A percentile compares a stretch with the other conserved stretches of the same genome.
Conservation (phyloP, 2,888 invertebrate genomes). For the Endotricha flammealis region DNA sequence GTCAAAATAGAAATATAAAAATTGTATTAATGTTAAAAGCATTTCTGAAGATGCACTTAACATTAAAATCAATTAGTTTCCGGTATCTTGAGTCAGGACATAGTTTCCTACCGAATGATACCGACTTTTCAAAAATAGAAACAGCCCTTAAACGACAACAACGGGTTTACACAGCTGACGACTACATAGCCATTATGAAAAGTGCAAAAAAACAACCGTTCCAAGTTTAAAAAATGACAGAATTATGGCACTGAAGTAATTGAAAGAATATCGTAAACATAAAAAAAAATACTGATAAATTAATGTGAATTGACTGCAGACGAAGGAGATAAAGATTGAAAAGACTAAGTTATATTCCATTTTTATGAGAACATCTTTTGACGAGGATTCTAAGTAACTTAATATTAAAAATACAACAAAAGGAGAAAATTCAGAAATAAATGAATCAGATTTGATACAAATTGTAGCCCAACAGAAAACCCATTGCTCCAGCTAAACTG, state of each 20-base stretch:
- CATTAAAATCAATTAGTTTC: slow-evolving; percentile 5
- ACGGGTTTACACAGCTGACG: slow-evolving; percentile 13
- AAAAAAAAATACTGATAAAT: slow-evolving; percentile 11
- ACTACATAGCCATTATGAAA: slow-evolving; percentile 11
- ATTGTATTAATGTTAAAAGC: slow-evolving; percentile 16
- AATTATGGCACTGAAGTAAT: slow-evolving; percentile 6
- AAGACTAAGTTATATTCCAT: slow-evolving; percentile 13
- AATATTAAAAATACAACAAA: slow-evolving; percentile 4
- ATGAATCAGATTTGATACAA: no score
- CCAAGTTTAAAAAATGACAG: slow-evolving; percentile 14
- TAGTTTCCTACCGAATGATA: slow-evolving; percentile 15
- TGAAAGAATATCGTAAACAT: slow-evolving; percentile 13
- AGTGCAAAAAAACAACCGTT: slow-evolving; percentile 12
- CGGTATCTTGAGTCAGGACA: slow-evolving; percentile 16
- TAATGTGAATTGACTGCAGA: slow-evolving; percentile 15
- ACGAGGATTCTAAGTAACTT: slow-evolving; percentile 1
- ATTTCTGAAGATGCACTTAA: slow-evolving; percentile 5
- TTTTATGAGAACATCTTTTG: slow-evolving; percentile 12
- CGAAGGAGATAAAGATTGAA: slow-evolving; percentile 15
- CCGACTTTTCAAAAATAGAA: slow-evolving; percentile 16
- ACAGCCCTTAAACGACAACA: slow-evolving; percentile 10
- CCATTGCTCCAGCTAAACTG: no score
- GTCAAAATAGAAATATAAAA: slow-evolving; percentile 20
- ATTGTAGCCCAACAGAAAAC: no score
- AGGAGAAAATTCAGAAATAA: no score